Evolutionary conservation across 2,888 invertebrate species (phyloP).

Genomic region (Trissoscelio sp.): DNA sequence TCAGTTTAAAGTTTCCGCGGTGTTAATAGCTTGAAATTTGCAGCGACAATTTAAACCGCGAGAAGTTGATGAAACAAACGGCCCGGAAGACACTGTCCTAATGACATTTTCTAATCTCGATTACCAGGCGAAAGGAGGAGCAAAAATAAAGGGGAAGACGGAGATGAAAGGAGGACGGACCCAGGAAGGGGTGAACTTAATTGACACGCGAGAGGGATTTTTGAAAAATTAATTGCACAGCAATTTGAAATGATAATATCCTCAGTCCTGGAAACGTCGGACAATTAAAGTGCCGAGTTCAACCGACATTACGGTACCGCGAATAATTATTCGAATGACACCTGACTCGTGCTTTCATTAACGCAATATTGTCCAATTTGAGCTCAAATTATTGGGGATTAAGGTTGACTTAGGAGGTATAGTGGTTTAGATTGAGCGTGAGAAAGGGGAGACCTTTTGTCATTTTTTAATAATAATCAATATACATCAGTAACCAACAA

Average conservation of each 20-base stretch:
- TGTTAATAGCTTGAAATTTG: constrained; percentile 42
- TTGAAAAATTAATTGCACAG: constrained; percentile 79
- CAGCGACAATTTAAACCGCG: constrained; percentile 66
- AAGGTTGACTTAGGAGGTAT: background rate
- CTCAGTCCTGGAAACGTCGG: constrained; percentile 75
- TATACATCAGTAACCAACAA: no score
- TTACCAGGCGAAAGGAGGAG: constrained; percentile 64
- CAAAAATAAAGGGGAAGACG: constrained; percentile 2
- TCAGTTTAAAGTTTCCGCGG: constrained; percentile 45
- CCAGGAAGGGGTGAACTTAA: constrained; percentile 63
- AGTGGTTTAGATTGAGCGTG: constrained; percentile 13
- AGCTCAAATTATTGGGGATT: constrained; percentile 30
- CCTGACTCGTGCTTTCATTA: constrained; percentile 60
- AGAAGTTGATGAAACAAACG: constrained; percentile 59
- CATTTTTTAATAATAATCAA: no score
- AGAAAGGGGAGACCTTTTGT: constrained; percentile 11
- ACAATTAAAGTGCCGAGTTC: constrained; percentile 74
- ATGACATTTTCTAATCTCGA: constrained; percentile 81
- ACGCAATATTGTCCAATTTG: constrained; percentile 45
- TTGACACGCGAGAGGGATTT: constrained; percentile 71
- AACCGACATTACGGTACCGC: constrained; percentile 48
- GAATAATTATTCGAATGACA: constrained; percentile 57
- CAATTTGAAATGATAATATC: constrained; percentile 81
- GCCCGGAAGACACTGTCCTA: constrained; percentile 70
- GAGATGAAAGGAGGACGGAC: constrained; percentile 19